Evolutionary conservation across 2,888 invertebrate species (phyloP), one percentile per base, ranked within the genome.

Genomic region (Polydrusus tereticollis): DNA sequence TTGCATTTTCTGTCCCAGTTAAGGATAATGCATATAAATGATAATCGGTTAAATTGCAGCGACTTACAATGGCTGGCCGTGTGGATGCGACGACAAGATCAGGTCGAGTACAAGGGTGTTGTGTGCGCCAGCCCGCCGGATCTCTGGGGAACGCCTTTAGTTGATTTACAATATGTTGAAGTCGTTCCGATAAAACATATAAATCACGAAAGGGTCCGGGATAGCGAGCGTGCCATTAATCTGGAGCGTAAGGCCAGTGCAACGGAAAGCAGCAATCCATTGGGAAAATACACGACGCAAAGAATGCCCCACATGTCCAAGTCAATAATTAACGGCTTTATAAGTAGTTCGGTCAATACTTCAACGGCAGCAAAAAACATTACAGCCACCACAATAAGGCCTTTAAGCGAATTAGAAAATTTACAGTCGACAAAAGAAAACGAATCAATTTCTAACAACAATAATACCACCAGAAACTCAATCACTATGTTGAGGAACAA

Each of bases 31-130:
- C 88, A 91, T 77, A 83, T 95, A 68, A 88, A 89, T 67, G 92
- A 91, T 4, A 95, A 95, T 83, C 87, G 88, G 21, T 89, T 94
- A 85, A 90, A 92, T 80, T 95, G 94, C 83, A 89, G 87, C 55
- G 87, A 89, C 26, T 87, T 91, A 72, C 84, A 89, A 74, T 92
- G 91, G 92, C 81, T 92, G 0, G 90, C 89, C 26, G 88, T 89
- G 72, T 94, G 93, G 93, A 88, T 93, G 86, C 87, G 87, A 41
- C 83, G 86, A 23, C 87, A 88, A 73, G 83, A 86, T 33, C 86
- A 87, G 33, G 79, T 81, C 0, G 82, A 84, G 67, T 83, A 84
- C 66, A 75, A 80, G 41, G 78, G 83, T 69, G 84, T 88, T 16
- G 76, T 80, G 8, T 89, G 89, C 78, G 84, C 83, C 20, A 80